Evolutionary conservation across 2,888 invertebrate species (phyloP), one percentile per base, ranked within the genome.

Genomic region (Xylophagus ater): DNA sequence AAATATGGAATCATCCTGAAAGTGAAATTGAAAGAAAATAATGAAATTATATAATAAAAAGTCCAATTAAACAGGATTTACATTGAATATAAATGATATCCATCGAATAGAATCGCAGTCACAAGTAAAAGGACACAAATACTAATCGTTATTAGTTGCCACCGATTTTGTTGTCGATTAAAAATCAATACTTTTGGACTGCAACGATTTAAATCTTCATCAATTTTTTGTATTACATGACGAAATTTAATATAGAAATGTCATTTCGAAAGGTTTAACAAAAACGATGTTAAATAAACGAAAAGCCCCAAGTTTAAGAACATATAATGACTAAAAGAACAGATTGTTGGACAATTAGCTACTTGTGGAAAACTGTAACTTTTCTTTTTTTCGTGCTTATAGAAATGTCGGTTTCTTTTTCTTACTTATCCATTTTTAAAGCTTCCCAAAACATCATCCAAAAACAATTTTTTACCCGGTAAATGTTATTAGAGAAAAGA

Each of bases 261-360:
- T 24, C 61, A 55, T 0, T 60, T 55, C 24, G 51, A 46, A 1
- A 62, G 18, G n/a, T 56, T 55, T 24, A 60, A 14, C 4, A 52
- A 4, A 12, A 47, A 51, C 10, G 54, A 50, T 4, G 49, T 50
- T 8, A 56, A 17, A 30, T 62, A 62, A 4, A 63, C 52, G 25
- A 55, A 56, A 8, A 56, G 50, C 1, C 62, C 63, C 43, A 62
- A 23, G 29, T 59, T 51, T 43, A 56, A 53, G 13, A 60, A 55
- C 0, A 63, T 51, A n/a, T 47, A 46, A 40, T 51, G 55, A 36
- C 54, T 53, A 30, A 62, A 40, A 4, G 48, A 43, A 30, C 62
- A 62, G 12, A 62, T 58, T 6, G 53, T 54, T 24, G 52, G 53
- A 45, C 62, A 62, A 21, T 29, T n/a, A 10, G 14, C 14, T 6